Evolutionary conservation across 2,888 invertebrate species (phyloP).

Genomic region (Toxonevra muliebris): DNA sequence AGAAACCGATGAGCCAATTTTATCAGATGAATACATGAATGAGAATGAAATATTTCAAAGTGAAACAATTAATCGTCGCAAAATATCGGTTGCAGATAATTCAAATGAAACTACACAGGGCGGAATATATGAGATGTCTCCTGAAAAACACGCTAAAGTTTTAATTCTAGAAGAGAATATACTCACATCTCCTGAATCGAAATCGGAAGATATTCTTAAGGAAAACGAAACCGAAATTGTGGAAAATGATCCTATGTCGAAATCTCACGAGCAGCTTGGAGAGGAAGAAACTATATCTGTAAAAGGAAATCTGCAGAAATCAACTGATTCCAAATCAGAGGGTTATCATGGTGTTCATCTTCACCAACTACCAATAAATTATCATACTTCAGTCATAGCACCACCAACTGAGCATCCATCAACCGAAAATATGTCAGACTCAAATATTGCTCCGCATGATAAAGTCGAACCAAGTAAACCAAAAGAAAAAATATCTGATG

Average conservation of each 20-base stretch:
- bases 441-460: too few species aligned
- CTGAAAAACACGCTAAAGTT: background rate
- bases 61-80: background rate
- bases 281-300: too few species aligned
- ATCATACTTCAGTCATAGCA: background rate
- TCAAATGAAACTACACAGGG: conserved; percentile 9
- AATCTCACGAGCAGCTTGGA: background rate
- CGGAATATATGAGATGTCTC: conserved; percentile 30
- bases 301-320: too few species aligned
- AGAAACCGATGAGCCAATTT: conserved; percentile 30
- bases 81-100: background rate
- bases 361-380: background rate
- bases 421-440: too few species aligned
- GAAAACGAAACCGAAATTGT: background rate
- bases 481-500: too few species aligned
- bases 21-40: conserved; percentile 31
- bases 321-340: background rate
- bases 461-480: too few species aligned
- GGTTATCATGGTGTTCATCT: background rate
- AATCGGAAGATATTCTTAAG: background rate
- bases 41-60: conserved; percentile 12
- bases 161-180: background rate
- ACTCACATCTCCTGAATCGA: background rate
- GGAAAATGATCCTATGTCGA: too few species aligned
- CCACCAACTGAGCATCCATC: too few species aligned